These are phyloP conservation scores for Stercorarius parasiticus DNA, from an alignment of 2,113 vertebrate genomes.

Conservation along the genomic window DNA sequence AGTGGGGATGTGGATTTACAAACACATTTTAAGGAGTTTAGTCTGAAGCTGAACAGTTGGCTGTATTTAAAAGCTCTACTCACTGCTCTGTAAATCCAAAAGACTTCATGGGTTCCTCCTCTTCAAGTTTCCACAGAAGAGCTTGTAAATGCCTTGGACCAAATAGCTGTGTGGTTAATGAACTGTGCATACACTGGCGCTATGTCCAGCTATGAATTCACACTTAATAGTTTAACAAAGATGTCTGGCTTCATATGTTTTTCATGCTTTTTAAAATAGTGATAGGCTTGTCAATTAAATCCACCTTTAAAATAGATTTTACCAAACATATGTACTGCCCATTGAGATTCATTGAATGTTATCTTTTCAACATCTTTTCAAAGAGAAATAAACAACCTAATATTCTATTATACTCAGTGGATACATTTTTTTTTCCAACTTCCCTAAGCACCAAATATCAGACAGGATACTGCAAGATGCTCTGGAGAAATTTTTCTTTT, in stretches of 20 bases:
- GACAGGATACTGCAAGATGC: not conserved
- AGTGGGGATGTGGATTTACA: not conserved
- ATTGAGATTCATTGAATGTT: not conserved
- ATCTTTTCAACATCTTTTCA: conserved; percentile 19
- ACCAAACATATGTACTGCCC: not conserved
- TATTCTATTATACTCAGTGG: not conserved
- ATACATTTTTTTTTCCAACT: not conserved
- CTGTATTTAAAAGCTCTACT: not conserved
- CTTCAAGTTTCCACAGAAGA: conserved; percentile 1
- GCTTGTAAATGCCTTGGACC: conserved; percentile 21
- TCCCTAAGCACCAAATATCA: not conserved
- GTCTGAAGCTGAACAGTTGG: not conserved
- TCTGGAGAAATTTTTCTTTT: not conserved
- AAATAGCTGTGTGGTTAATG: conserved; percentile 49
- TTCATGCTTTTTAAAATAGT: not conserved
- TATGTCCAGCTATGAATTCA: conserved; percentile 24
- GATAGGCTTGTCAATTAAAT: conserved; percentile 45
- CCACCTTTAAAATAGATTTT: conserved; percentile 34
- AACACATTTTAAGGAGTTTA: not conserved
- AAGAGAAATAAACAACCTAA: not conserved
- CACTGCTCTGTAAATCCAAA: not conserved
- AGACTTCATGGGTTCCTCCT: not conserved
- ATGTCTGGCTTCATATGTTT: conserved; percentile 1
- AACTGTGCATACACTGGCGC: conserved; percentile 17
- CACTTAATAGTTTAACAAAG: conserved; percentile 38